phyloP scores from a whole-genome alignment of 2,113 vertebrate genomes.

The Vireo altiloquus region DNA sequence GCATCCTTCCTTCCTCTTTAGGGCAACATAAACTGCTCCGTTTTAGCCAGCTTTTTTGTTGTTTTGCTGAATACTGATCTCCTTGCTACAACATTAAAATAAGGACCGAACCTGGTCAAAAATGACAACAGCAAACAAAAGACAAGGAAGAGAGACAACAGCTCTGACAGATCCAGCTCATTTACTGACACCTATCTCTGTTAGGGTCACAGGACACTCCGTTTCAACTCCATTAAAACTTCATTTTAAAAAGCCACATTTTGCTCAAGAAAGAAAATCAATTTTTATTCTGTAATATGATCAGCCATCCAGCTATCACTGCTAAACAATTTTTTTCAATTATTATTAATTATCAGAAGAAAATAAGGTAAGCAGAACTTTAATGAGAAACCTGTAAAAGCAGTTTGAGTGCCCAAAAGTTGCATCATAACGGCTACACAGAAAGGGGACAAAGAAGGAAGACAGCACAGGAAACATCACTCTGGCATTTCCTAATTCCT shows the following conservation, averaged over 20 bases:
- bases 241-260: background rate
- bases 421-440: slow-evolving; percentile 21
- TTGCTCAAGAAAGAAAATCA: background rate
- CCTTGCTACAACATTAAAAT: background rate
- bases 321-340: background rate
- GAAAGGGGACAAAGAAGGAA: background rate
- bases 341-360: background rate
- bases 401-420: background rate
- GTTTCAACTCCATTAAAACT: background rate
- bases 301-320: fast-evolving
- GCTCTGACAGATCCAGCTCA: background rate
- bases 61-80: background rate
- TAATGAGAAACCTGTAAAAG: background rate
- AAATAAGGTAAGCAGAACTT: background rate
- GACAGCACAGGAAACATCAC: slow-evolving; percentile 1
- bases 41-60: background rate
- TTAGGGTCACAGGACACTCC: background rate
- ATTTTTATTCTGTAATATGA: background rate
- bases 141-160: background rate
- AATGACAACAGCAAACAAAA: background rate
- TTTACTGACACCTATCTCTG: fast-evolving
- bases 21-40: background rate
- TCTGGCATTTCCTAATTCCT: slow-evolving; percentile 44
- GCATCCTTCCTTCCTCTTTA: slow-evolving; percentile 64
- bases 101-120: background rate